Evolutionary conservation across 2,113 vertebrate genomes (phyloP).

Genomic region (Noturus placidus): DNA sequence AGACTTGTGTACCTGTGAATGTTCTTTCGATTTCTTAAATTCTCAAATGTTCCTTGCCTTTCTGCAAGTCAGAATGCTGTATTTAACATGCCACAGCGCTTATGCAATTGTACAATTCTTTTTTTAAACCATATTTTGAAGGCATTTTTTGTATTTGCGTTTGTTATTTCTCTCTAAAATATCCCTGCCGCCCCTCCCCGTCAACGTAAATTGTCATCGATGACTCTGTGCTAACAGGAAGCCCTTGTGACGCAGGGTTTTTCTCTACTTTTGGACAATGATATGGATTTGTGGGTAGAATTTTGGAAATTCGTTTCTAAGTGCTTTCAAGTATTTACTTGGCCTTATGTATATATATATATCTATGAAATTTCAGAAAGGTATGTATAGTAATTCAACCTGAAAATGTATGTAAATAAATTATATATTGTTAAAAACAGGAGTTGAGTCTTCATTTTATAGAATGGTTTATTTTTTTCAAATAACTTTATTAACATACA

Average conservation of each 20-base stretch:
- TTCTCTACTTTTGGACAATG: slow-evolving; percentile 81
- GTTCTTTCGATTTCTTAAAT: slow-evolving; percentile 70
- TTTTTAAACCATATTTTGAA: slow-evolving; percentile 53
- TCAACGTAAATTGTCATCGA: slow-evolving; percentile 79
- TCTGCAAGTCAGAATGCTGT: slow-evolving; percentile 85
- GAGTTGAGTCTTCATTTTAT: slow-evolving; percentile 60
- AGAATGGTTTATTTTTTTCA: too few species aligned
- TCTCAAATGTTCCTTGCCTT: slow-evolving; percentile 79
- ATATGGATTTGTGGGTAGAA: slow-evolving; percentile 85
- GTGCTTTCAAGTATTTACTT: slow-evolving; percentile 88
- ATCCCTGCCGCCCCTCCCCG: slow-evolving; percentile 21
- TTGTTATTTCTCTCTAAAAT: slow-evolving; percentile 55
- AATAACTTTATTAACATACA: slow-evolving; percentile 10
- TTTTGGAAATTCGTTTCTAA: slow-evolving; percentile 87
- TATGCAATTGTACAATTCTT: slow-evolving; percentile 82
- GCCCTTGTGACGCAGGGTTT: slow-evolving; percentile 66
- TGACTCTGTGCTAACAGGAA: slow-evolving; percentile 76
- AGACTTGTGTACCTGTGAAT: slow-evolving; percentile 77
- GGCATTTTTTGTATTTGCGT: slow-evolving; percentile 47
- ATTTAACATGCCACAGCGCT: slow-evolving; percentile 82
- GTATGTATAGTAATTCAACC: slow-evolving; percentile 85
- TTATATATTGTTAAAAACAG: slow-evolving; percentile 83
- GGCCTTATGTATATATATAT: slow-evolving; percentile 80
- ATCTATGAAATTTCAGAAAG: slow-evolving; percentile 83
- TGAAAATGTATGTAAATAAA: slow-evolving; percentile 85